Conservation (phyloP, 2,888 invertebrate genomes). For the Sarcophaga variegata region DNA sequence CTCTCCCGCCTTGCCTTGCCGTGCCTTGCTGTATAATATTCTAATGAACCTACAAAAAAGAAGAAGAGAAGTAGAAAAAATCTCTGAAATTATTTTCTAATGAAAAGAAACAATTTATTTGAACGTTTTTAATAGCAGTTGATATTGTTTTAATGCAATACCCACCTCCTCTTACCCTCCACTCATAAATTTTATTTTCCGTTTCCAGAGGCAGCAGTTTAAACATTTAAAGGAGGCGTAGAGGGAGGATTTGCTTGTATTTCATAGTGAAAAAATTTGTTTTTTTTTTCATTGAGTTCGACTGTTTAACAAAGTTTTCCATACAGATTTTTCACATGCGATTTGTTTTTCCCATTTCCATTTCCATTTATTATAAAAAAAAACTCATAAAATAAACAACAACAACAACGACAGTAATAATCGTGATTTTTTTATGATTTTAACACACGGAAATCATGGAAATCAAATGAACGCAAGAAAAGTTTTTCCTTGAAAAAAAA, state of each 20-base stretch:
- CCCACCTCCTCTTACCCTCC: not conserved
- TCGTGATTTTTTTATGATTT: not conserved
- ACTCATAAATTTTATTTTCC: not conserved
- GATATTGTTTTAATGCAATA: conserved; percentile 33
- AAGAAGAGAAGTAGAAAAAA: not conserved
- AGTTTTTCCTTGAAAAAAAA: not conserved
- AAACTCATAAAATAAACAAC: not conserved
- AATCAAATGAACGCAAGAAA: not conserved
- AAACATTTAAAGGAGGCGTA: no score
- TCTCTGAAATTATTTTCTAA: not conserved
- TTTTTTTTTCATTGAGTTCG: no score
- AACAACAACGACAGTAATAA: not conserved
- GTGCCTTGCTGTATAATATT: not conserved
- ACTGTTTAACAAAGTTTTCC: no score
- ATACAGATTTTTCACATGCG: no score
- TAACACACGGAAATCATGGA: not conserved
- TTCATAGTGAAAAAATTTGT: no score
- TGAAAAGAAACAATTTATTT: conserved; percentile 49
- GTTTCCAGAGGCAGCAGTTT: not conserved
- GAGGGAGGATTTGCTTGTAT: no score
- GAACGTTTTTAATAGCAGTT: conserved; percentile 62
- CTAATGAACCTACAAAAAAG: not conserved
- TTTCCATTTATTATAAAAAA: no score
- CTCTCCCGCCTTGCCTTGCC: not conserved
- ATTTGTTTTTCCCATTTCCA: no score